Evolutionary conservation across 2,888 invertebrate species (phyloP), one percentile per base, ranked within the genome.

Genomic region (Zelleria hepariella): DNA sequence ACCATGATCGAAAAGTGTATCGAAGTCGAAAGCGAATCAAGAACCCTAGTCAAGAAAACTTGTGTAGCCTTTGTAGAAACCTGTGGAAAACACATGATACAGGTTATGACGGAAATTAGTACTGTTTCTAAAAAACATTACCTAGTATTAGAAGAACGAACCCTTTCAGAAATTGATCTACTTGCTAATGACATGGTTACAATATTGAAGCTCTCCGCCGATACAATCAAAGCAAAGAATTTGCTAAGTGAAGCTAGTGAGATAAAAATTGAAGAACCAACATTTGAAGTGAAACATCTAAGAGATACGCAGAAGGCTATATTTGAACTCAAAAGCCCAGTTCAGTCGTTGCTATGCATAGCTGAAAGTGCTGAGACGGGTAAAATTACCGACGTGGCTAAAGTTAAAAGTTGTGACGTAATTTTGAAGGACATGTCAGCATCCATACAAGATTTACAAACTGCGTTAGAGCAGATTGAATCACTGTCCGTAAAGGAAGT

Each of bases 1-100:
- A 90, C 91, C 20, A 90, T 93, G 1, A 90, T 94, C 47, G 92
- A 93, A 73, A 92, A 92, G 72, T 93, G 94, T 69, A 90, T 93
- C 47, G 92, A 92, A 67, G 90, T 93, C 65, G 92, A 93, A 74
- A 92, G 91, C 65, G 91, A 91, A 47, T 92, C 91, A 10, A 91
- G 91, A 59, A 93, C 93, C 0, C 77, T 94, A 7, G 92, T 93
- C 1, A 93, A 93, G 70, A 90, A 91, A 69, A 93, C 93, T 0
- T 93, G 93, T 72, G 89, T 91, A 15, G 92, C 92, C 66, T 90
- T 93, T 61, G 82, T 94, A 60, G 91, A 92, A 66, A 91, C 86
- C 24, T 90, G 91, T 60, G 90, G 91, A 2, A 77, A 82, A 54
- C 86, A 91, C 63, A 78, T 93, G 63, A 86, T 91, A 56, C 83